phyloP scores from a whole-genome alignment of 2,888 invertebrate genomes.

The Phlogophora meticulosa region DNA sequence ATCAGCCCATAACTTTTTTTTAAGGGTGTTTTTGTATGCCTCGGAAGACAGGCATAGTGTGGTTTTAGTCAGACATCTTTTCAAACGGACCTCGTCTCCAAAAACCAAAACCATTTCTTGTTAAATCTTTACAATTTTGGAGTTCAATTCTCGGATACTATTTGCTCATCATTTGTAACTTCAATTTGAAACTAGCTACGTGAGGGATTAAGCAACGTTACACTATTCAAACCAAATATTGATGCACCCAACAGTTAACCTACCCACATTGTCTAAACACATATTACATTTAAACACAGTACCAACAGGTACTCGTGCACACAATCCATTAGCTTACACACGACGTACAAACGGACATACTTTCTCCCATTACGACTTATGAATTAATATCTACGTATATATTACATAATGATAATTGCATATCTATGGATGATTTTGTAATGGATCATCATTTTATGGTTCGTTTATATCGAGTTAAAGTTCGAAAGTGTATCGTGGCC shows the following conservation, averaged over 20 bases:
- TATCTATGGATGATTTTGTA: conserved; percentile 42
- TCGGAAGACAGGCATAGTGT: too few species aligned
- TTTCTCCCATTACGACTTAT: conserved; percentile 59
- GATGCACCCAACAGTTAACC: background rate
- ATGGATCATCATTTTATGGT: conserved; percentile 40
- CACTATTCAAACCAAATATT: conserved; percentile 23
- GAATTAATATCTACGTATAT: conserved; percentile 58
- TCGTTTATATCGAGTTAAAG: conserved; percentile 9
- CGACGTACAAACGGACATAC: conserved; percentile 38
- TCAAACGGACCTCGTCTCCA: too few species aligned
- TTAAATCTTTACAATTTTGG: too few species aligned
- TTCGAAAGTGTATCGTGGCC: conserved; percentile 1
- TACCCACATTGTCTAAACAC: conserved; percentile 9
- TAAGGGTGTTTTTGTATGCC: too few species aligned
- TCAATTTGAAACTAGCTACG: too few species aligned
- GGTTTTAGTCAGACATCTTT: too few species aligned
- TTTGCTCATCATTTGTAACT: background rate
- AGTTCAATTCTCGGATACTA: too few species aligned
- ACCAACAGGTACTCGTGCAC: conserved; percentile 20
- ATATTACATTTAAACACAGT: conserved; percentile 21
- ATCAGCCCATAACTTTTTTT: too few species aligned
- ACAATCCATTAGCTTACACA: conserved; percentile 40
- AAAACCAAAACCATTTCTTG: too few species aligned
- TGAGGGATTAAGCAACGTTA: conserved; percentile 12
- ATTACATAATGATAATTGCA: conserved; percentile 57